These are phyloP conservation scores for Acronicta aceris DNA, from an alignment of 2,888 invertebrate genomes.

Conservation along the genomic window DNA sequence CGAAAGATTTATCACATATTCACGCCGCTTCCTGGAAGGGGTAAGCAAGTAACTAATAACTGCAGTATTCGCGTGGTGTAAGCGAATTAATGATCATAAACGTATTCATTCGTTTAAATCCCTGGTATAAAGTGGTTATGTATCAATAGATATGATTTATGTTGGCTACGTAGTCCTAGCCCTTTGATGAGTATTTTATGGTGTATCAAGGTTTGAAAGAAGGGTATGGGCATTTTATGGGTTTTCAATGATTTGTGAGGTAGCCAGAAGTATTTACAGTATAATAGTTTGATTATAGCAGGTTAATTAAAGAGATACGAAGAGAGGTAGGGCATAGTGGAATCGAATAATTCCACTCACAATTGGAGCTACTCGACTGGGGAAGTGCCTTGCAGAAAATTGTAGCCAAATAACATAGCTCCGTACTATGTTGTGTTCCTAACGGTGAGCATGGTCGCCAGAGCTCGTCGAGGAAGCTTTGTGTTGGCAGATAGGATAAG, in stretches of 20 bases:
- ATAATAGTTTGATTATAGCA: background rate
- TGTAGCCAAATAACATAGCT: too few species aligned
- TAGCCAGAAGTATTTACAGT: background rate
- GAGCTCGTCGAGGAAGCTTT: too few species aligned
- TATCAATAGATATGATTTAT: slow-evolving; percentile 22
- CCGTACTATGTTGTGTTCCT: too few species aligned
- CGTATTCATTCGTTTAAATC: slow-evolving; percentile 27
- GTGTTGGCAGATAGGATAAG: too few species aligned
- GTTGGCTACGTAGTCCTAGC: background rate
- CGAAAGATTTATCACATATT: slow-evolving; percentile 55
- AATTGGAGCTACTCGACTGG: too few species aligned
- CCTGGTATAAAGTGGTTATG: slow-evolving; percentile 3
- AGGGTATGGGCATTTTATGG: background rate
- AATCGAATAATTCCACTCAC: too few species aligned
- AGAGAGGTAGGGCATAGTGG: too few species aligned
- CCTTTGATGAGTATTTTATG: background rate
- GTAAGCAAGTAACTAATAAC: slow-evolving; percentile 49
- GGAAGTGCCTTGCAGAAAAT: too few species aligned
- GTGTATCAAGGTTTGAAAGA: background rate
- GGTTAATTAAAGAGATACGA: background rate
- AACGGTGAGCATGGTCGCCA: too few species aligned
- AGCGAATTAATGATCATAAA: slow-evolving; percentile 40
- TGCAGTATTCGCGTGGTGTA: slow-evolving; percentile 38
- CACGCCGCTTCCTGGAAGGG: slow-evolving; percentile 48
- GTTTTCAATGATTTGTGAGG: background rate